These are phyloP conservation scores for Limonius californicus DNA, from an alignment of 1,140 invertebrate species.

Conservation along the genomic window DNA sequence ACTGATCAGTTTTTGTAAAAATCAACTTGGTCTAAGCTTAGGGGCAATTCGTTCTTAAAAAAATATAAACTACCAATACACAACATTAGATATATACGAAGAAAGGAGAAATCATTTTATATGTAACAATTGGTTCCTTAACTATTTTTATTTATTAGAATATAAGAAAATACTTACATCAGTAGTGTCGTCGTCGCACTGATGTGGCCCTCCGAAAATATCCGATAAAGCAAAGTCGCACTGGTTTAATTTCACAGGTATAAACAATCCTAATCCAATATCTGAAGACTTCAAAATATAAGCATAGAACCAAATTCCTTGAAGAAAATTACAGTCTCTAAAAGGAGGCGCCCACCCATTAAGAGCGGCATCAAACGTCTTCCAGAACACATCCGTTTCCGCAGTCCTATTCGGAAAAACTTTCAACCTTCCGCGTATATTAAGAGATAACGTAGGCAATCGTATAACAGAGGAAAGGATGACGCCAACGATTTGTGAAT, in stretches of 20 bases:
- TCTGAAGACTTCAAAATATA: conserved; percentile 18
- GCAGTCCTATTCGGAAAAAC: conserved; percentile 17
- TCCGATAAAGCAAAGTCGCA: conserved; percentile 38
- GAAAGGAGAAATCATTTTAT: no score
- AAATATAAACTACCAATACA: no score
- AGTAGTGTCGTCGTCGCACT: conserved; percentile 41
- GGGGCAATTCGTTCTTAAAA: no score
- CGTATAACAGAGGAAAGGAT: background rate
- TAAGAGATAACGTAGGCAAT: conserved; percentile 5
- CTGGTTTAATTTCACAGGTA: conserved; percentile 40
- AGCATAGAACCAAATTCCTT: conserved; percentile 22
- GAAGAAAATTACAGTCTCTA: conserved; percentile 21
- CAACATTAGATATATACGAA: no score
- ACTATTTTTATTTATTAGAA: no score
- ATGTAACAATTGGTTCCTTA: no score
- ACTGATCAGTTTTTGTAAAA: no score
- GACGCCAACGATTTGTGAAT: conserved; percentile 5
- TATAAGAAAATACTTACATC: conserved; percentile 31
- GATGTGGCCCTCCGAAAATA: conserved; percentile 38
- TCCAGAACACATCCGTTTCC: conserved; percentile 24
- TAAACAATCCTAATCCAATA: conserved; percentile 34
- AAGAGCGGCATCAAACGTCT: background rate
- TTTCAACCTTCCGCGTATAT: conserved; percentile 8
- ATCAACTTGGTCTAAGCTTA: no score
- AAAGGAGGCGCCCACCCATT: conserved; percentile 26